Evolutionary conservation across 2,888 invertebrate species (phyloP).

Genomic region (Sialis fuliginosa): DNA sequence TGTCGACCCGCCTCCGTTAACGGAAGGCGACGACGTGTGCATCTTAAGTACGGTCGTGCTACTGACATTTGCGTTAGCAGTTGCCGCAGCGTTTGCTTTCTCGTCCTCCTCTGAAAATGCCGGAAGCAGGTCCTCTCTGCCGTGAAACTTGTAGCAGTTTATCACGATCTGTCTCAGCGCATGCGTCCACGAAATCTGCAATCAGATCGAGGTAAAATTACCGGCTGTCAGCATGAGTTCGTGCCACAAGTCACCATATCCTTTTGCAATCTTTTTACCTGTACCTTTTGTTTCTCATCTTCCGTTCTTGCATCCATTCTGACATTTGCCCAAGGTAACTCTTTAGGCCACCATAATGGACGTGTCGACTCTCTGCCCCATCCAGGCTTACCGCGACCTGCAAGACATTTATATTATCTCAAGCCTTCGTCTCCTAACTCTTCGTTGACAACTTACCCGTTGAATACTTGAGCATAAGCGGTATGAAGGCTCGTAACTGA

Average conservation of each 20-base stretch:
- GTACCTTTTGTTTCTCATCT: constrained; percentile 91
- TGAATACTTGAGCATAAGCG: constrained; percentile 94
- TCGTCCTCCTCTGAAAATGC: constrained; percentile 88
- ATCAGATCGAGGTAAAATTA: constrained; percentile 8
- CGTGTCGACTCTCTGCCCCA: constrained; percentile 94
- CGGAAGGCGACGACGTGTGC: constrained; percentile 19
- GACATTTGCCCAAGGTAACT: constrained; percentile 96
- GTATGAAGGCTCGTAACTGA: constrained; percentile 89
- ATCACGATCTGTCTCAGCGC: constrained; percentile 91
- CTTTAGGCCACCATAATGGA: constrained; percentile 97
- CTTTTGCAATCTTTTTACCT: constrained; percentile 1
- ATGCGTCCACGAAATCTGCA: constrained; percentile 94
- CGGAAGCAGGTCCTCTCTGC: constrained; percentile 84
- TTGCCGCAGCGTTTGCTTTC: constrained; percentile 43
- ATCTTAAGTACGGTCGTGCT: constrained; percentile 27
- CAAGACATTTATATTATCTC: constrained; percentile 2
- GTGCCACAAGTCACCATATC: no score
- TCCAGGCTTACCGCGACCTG: constrained; percentile 81
- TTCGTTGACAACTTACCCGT: constrained; percentile 41
- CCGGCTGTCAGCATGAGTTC: neutral
- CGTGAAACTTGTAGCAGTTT: constrained; percentile 96
- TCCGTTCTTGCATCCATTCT: constrained; percentile 92
- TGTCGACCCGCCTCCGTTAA: constrained; percentile 19
- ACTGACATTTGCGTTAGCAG: constrained; percentile 29
- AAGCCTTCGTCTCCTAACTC: neutral